These are phyloP conservation scores for Pammene aurita DNA, from an alignment of 2,888 invertebrate species.

Conservation along the genomic window DNA sequence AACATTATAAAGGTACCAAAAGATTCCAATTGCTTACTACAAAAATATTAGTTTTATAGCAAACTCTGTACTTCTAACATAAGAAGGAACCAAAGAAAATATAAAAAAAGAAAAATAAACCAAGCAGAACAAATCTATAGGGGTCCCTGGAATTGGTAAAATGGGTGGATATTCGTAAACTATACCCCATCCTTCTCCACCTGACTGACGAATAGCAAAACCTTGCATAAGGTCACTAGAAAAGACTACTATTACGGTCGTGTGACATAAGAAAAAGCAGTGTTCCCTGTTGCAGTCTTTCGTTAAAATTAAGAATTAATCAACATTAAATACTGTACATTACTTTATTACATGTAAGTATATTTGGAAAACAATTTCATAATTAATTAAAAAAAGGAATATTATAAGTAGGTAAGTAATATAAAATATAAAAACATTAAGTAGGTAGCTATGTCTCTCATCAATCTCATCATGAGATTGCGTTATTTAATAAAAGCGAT, in stretches of 20 bases:
- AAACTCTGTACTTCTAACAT: constrained; percentile 6
- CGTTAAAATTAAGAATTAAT: too few relatives aligned
- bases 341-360: too few relatives aligned
- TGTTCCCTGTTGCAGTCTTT: too few relatives aligned
- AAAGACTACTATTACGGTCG: constrained; percentile 40
- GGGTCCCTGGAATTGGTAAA: constrained; percentile 63
- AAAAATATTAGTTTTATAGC: constrained; percentile 37
- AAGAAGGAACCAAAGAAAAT: constrained; percentile 30
- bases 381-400: too few relatives aligned
- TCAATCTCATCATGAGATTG: too few relatives aligned
- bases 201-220: constrained; percentile 46
- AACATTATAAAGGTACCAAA: constrained; percentile 23
- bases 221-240: constrained; percentile 50
- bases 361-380: too few relatives aligned
- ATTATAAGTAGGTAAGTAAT: too few relatives aligned
- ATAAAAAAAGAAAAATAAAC: constrained; percentile 61
- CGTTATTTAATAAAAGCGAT: too few relatives aligned
- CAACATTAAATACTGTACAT: too few relatives aligned
- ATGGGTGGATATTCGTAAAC: constrained; percentile 64
- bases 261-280: neutral
- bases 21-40: constrained; percentile 51
- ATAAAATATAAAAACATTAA: too few relatives aligned
- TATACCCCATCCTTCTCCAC: constrained; percentile 58
- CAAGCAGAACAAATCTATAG: constrained; percentile 66
- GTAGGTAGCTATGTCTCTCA: too few relatives aligned